Conservation (phyloP, 2,113 vertebrate species). For the Lasiurus borealis region DNA sequence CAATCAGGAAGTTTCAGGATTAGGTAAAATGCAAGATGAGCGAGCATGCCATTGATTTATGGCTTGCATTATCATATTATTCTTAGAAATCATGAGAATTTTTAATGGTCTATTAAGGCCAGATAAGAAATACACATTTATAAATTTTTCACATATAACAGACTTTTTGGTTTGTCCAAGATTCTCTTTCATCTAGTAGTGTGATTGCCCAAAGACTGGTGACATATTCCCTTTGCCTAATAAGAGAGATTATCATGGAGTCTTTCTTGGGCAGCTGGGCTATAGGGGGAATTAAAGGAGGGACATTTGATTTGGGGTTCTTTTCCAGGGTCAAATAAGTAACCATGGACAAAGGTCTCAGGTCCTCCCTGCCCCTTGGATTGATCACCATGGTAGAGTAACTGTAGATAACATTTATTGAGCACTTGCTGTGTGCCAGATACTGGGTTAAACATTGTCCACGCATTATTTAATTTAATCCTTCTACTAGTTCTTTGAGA, state of each 20-base stretch:
- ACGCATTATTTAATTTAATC: neutral
- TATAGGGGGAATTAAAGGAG: neutral
- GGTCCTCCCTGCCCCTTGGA: neutral
- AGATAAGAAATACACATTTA: conserved; percentile 29
- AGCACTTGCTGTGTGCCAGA: conserved; percentile 3
- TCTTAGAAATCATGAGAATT: conserved; percentile 12
- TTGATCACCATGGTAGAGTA: neutral
- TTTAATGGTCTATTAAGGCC: conserved; percentile 19
- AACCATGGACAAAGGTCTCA: neutral
- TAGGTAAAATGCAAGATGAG: neutral
- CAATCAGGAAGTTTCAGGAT: neutral
- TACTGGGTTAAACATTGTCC: neutral
- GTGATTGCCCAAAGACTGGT: neutral
- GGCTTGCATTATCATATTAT: neutral
- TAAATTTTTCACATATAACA: neutral
- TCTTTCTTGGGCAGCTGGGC: neutral
- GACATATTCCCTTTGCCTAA: conserved; percentile 23
- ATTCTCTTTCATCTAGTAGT: neutral
- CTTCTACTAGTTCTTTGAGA: neutral
- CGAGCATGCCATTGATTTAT: conserved; percentile 24
- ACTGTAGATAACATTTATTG: neutral
- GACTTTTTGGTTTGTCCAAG: neutral
- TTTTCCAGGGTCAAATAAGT: conserved; percentile 20
- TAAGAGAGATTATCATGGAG: neutral
- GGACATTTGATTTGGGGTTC: neutral